Conservation (phyloP, 2,113 vertebrate species). For the Cyanocitta stelleri region DNA sequence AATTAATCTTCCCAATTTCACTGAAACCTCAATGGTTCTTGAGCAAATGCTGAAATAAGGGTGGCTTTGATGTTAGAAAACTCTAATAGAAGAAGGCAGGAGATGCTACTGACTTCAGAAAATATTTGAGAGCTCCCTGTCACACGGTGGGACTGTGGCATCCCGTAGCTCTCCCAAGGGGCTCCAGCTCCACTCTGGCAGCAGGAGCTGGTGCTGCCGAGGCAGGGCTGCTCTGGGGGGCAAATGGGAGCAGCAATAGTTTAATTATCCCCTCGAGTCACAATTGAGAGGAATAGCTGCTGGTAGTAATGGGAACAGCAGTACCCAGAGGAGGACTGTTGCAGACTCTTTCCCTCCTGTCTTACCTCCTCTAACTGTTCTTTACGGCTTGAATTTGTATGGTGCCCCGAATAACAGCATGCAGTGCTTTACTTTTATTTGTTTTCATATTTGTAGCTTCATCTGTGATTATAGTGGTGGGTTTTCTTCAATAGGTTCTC, state of each 20-base stretch:
- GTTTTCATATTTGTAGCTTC: background rate
- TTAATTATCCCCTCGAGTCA: slow-evolving; percentile 30
- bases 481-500: background rate
- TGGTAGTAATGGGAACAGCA: background rate
- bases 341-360: background rate
- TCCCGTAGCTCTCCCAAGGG: background rate
- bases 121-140: background rate
- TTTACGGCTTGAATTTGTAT: background rate
- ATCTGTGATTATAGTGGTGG: background rate
- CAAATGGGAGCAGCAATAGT: background rate
- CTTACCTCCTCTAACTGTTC: background rate
- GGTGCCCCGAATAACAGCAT: background rate
- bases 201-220: background rate
- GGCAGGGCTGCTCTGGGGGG: background rate
- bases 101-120: background rate
- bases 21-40: background rate
- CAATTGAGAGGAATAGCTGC: background rate
- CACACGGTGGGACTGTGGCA: fast-evolving
- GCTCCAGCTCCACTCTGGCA: background rate
- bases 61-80: background rate
- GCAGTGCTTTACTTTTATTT: background rate
- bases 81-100: background rate
- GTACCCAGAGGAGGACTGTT: background rate
- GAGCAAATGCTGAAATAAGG: slow-evolving; percentile 19
- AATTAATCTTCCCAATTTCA: slow-evolving; percentile 33